Evolutionary conservation across 2,797 vertebrate species (phyloP), one percentile per base, ranked within the genome.

Genomic region (Muscicapa striata): DNA sequence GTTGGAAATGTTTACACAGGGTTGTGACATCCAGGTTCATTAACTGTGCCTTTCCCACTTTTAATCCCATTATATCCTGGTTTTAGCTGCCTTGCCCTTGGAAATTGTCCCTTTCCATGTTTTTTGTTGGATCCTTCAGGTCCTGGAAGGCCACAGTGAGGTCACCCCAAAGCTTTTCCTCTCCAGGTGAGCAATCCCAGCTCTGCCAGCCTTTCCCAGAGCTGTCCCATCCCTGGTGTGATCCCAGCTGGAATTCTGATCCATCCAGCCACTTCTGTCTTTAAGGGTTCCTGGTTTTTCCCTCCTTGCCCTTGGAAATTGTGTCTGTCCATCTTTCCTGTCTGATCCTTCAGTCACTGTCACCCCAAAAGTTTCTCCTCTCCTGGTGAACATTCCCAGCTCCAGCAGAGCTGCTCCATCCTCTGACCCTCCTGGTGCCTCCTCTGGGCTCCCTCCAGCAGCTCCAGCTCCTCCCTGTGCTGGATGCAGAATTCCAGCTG

Each of bases 61-160:
- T 45, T 26, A 16, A 3, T 32, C 32, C 17, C 1, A 0, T 29
- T 32, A 5, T 11, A 21, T 61, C n/a, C 79, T 15, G 22, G 11
- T 1, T 45, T 32, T 46, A 1, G 3, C 40, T 2, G 4, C 10
- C 57, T n/a, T 38, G n/a, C 5, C 27, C 11, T 38, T n/a, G n/a
- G 67, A 22, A 62, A 36, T 52, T 5, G 6, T 26, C 18, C 29
- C 7, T n/a, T 11, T 48, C 34, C 77, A 5, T 14, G 11, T 48
- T 57, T 48, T 23, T 23, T 27, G 29, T 3, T 18, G 51, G 43
- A 48, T 48, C 55, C n/a, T 59, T 19, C 21, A 32, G 55, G 15
- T 48, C 41, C 55, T 59, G 55, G 15, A 46, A 46, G 26, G 51
- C 10, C 52, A 29, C 32, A 45, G 0, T 18, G 20, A 17, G 15